phyloP scores from a whole-genome alignment of 2,113 vertebrate species.

The Ursus arctos region DNA sequence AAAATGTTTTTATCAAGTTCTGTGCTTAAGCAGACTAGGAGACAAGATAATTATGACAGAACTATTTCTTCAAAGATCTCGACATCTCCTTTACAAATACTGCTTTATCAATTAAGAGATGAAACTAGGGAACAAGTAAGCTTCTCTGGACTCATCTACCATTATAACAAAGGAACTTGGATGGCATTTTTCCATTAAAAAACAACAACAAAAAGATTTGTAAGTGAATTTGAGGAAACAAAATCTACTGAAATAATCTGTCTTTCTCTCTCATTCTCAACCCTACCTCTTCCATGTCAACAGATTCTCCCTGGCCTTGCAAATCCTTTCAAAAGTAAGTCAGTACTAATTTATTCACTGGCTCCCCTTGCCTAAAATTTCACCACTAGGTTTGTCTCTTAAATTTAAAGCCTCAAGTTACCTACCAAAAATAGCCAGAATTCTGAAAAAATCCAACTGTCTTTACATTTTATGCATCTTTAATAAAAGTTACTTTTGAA shows the following conservation, averaged over 20 bases:
- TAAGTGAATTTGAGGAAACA: background rate
- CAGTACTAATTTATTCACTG: conserved; percentile 35
- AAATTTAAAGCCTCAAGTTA: conserved; percentile 41
- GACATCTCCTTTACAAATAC: conserved; percentile 53
- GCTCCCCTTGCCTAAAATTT: conserved; percentile 22
- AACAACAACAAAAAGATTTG: background rate
- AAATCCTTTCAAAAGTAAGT: conserved; percentile 46
- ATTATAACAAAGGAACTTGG: background rate
- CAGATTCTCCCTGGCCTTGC: background rate
- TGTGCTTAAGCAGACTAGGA: conserved; percentile 49
- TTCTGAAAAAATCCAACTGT: conserved; percentile 4
- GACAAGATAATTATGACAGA: conserved; percentile 56
- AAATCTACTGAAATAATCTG: conserved; percentile 32
- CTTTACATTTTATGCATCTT: conserved; percentile 26
- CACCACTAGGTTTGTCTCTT: conserved; percentile 37
- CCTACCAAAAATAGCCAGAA: conserved; percentile 14
- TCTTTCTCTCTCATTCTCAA: conserved; percentile 3
- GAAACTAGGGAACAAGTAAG: background rate
- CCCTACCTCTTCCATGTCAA: background rate
- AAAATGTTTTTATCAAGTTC: conserved; percentile 18
- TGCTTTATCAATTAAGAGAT: conserved; percentile 12
- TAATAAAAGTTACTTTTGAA: conserved; percentile 53
- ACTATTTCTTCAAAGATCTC: conserved; percentile 25
- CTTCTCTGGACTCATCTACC: background rate
- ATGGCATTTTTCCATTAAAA: conserved; percentile 24